Base-by-base conservation (phyloP, 2,888 invertebrate genomes). In the Stomorhina lunata region DNA sequence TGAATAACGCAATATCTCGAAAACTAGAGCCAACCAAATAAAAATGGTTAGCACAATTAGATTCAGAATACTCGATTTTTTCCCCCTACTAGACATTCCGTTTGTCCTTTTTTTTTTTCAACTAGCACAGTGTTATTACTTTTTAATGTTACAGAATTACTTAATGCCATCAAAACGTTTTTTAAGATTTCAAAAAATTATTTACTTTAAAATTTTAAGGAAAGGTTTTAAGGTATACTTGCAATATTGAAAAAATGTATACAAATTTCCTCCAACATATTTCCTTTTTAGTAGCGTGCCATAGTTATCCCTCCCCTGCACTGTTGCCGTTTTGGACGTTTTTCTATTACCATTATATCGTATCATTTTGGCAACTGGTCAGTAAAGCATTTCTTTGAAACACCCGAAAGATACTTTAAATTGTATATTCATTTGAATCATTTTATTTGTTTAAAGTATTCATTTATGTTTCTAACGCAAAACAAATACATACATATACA, bases 341-440 rank as follows among this genome's bases (percentile, higher is more conserved):
- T 61, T 48, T 7, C 63, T 27, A 45, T 69, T 69, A 69, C 69
- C 63, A 71, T 75, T 75, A 66, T 75, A 71, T 59, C 59, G 50
- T 66, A 65, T 76, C 75, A 75, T 45, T 82, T 79, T 79, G 79
- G 75, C 82, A 82, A 79, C 65, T 76, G 79, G 69, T 82, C 82
- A 82, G 79, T 66, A 55, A 79, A 82, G 57, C 75, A 69, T 82
- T 66, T n/a, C n/a, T 78, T 82, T 65, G 57, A 69, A 55, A 65
- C 55, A 75, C 43, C 63, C 34, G 7, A 65, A 65, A 55, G 15
- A 50, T 50, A 72, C 48, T 50, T 61, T 65, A 37, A 22, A 53
- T 27, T n/a, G n/a, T n/a, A 20, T 29, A 53, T 63, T 53, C 45
- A 72, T 61, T 32, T 61, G 15, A 55, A 50, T 55, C n/a, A n/a